Evolutionary conservation across 92 coral and sea anemone genomes (phyloP), one percentile per base, ranked within the genome.

Genomic region (Micromussa lordhowensis): DNA sequence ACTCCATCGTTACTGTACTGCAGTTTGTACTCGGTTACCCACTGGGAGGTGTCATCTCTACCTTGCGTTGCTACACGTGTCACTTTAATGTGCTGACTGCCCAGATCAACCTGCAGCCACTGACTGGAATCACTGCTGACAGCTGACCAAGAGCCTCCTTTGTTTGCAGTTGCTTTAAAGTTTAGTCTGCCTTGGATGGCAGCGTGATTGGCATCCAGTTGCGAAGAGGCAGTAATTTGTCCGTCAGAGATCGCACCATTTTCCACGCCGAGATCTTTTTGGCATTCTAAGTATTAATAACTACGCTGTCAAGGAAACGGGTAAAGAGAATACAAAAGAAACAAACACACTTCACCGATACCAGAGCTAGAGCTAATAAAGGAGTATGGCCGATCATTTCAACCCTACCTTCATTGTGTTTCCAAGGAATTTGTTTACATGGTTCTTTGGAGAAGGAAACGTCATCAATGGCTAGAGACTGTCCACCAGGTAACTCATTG

Each of bases 11-110:
- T 30, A 69, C 75, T 69, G 75, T 31, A 69, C 75, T 69, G 75
- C 40, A 69, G 75, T 32, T 69, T 69, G 35, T 69, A 69, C 35
- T 69, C 30, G 35, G 75, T 69, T 32, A 69, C 75, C 75, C 75
- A 69, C 35, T 69, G 75, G 2, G 35, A 3, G 21, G 75, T 0
- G 30, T 69, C 40, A 69, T 10, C 6, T 31, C 75, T 69, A 28
- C 75, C 75, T 14, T 69, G 75, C 7, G 75, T 69, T 30, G 75
- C 75, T 69, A 69, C 75, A 13, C 75, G 75, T 30, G 75, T 69
- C 38, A 69, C 75, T 12, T 69, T 69, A 5, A 21, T 69, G 75
- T 69, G 5, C 75, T 1, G 40, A 69, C 38, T 31, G 12, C 75
- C 35, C 38, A 69, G 75, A 69, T 69, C 40, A 69, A 69, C 8